Evolutionary conservation across 2,113 vertebrate species (phyloP).

Genomic region (Menidia beryllina): DNA sequence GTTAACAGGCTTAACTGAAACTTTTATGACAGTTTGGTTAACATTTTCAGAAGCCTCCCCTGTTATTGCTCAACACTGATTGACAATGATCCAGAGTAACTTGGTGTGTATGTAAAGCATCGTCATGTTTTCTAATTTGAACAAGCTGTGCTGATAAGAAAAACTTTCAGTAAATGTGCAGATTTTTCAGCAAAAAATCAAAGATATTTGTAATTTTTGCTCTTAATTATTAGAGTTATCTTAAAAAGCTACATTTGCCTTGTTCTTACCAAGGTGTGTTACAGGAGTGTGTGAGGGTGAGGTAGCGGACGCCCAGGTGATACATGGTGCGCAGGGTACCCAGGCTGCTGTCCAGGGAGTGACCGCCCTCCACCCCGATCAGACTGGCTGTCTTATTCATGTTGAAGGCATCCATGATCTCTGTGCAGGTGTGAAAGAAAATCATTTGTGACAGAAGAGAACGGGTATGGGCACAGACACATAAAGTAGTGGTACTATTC

Average conservation of each 20-base stretch:
- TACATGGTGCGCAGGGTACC: constrained; percentile 88
- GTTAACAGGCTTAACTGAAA: background rate
- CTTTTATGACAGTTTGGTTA: background rate
- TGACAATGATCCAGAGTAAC: too few species aligned
- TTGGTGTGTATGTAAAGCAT: background rate
- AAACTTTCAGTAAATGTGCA: too few species aligned
- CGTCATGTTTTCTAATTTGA: too few species aligned
- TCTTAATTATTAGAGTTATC: background rate
- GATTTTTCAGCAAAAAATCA: too few species aligned
- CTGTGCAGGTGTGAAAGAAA: constrained; percentile 67
- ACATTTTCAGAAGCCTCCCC: too few species aligned
- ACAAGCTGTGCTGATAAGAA: too few species aligned
- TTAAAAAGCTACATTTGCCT: background rate
- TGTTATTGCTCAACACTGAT: too few species aligned
- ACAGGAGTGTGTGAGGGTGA: constrained; percentile 95
- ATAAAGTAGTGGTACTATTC: background rate
- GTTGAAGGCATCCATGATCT: constrained; percentile 78
- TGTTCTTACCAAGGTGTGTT: constrained; percentile 92
- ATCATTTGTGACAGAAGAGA: background rate
- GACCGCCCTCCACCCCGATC: constrained; percentile 93
- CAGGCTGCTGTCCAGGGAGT: constrained; percentile 95
- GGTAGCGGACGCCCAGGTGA: constrained; percentile 90
- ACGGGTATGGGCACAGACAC: background rate
- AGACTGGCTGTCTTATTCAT: constrained; percentile 88
- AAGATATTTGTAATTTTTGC: background rate